These are phyloP conservation scores for Arbacia lixula DNA, from an alignment of 53 echinoderm and acorn worm genomes.

Conservation along the genomic window DNA sequence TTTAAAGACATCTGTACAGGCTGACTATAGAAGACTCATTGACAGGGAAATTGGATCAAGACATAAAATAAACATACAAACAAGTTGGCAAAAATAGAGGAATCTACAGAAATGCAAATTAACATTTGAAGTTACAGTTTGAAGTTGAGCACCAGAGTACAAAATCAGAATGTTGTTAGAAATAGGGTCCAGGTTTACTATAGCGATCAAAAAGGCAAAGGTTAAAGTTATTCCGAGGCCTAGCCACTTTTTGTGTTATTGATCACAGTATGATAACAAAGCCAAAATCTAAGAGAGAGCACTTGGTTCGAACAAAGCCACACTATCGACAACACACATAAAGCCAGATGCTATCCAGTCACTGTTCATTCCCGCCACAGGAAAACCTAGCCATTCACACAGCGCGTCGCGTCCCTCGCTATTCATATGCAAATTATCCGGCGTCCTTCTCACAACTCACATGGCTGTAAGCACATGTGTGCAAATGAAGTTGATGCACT, in stretches of 20 bases:
- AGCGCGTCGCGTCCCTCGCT: slow-evolving; percentile 17
- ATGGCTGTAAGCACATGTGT: slow-evolving; percentile 32
- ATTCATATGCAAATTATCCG: slow-evolving; percentile 53
- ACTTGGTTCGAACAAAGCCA: background rate
- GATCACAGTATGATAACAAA: background rate
- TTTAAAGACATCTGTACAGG: no score
- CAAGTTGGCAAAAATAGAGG: no score
- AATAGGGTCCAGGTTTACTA: no score
- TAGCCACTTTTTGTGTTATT: background rate
- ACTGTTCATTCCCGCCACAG: slow-evolving; percentile 21
- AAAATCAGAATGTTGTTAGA: no score
- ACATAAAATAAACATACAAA: no score
- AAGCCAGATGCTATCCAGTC: background rate
- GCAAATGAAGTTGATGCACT: background rate
- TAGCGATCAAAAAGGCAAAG: no score
- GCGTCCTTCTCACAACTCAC: slow-evolving; percentile 33
- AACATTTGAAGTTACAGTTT: no score
- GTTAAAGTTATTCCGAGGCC: background rate
- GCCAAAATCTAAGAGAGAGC: no score
- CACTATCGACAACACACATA: background rate
- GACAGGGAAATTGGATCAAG: no score
- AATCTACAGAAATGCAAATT: no score
- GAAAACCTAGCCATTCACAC: slow-evolving; percentile 39
- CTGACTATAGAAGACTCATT: no score
- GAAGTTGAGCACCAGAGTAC: no score